Conservation (phyloP, 2,888 invertebrate species). For the Eudemis profundana region DNA sequence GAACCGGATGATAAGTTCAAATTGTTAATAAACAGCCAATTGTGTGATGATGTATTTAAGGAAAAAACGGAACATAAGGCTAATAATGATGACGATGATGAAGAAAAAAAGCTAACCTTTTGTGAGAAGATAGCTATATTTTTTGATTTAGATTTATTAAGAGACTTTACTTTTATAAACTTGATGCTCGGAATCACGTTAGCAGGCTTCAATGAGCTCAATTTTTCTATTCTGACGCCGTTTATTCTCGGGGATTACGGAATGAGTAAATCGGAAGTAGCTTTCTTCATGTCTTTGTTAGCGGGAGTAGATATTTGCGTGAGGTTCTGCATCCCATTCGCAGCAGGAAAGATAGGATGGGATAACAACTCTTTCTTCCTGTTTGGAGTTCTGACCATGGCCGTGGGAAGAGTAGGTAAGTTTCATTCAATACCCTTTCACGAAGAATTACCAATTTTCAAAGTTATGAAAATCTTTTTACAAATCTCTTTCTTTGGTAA, state of each 20-base stretch:
- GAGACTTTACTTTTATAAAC: conserved; percentile 89
- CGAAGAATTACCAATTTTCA: too few species aligned
- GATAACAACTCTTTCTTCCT: conserved; percentile 89
- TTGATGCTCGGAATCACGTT: conserved; percentile 89
- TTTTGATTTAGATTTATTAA: conserved; percentile 89
- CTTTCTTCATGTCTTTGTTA: conserved; percentile 88
- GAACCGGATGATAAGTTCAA: conserved; percentile 64
- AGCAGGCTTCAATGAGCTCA: conserved; percentile 89
- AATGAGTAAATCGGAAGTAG: conserved; percentile 85
- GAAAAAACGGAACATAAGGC: conserved; percentile 53
- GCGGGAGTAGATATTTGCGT: conserved; percentile 87
- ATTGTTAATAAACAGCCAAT: conserved; percentile 62
- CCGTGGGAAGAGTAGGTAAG: conserved; percentile 87
- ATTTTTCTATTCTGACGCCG: conserved; percentile 90
- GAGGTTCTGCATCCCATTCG: conserved; percentile 88
- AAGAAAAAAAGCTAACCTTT: conserved; percentile 68
- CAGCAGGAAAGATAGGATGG: conserved; percentile 89
- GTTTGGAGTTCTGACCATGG: conserved; percentile 88
- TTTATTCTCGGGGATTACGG: conserved; percentile 90
- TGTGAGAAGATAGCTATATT: conserved; percentile 86
- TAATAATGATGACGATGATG: conserved; percentile 53
- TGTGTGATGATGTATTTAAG: conserved; percentile 67
- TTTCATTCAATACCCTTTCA: conserved; percentile 45
- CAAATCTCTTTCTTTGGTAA: too few species aligned
- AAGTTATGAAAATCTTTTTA: too few species aligned